Evolutionary conservation across 2,113 vertebrate genomes (phyloP).

Genomic region (Rhineura floridana): DNA sequence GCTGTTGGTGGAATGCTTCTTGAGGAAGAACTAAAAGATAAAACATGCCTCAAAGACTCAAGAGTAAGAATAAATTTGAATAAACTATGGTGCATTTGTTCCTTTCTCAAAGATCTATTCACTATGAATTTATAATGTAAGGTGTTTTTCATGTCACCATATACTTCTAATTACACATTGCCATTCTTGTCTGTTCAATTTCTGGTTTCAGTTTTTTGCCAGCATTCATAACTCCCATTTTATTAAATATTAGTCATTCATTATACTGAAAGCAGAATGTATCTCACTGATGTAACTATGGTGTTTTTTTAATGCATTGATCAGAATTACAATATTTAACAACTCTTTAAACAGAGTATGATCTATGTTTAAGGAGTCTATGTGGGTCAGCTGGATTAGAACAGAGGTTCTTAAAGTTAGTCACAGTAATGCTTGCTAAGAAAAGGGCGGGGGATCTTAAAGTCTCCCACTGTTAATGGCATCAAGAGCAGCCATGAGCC

Average conservation of each 20-base stretch:
- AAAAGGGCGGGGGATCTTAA: background rate
- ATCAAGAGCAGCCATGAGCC: background rate
- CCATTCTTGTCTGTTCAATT: background rate
- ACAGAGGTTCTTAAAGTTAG: background rate
- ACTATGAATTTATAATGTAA: background rate
- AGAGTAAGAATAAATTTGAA: constrained; percentile 10
- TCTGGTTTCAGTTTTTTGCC: background rate
- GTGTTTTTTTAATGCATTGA: background rate
- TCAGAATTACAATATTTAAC: background rate
- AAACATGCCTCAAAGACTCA: background rate
- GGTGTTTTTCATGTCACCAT: background rate
- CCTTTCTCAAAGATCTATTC: background rate
- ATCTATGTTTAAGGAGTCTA: background rate
- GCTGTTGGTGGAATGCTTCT: background rate
- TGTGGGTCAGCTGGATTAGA: background rate
- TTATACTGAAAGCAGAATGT: constrained; percentile 2
- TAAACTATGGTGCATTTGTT: background rate
- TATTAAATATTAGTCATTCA: constrained; percentile 7
- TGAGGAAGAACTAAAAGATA: background rate
- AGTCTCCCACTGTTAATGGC: background rate
- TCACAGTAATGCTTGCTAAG: background rate
- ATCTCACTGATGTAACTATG: background rate
- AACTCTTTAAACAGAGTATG: background rate
- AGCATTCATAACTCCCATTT: constrained; percentile 12
- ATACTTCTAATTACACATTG: background rate